phyloP scores from a whole-genome alignment of 2,888 invertebrate species.

The Dicycla oo region DNA sequence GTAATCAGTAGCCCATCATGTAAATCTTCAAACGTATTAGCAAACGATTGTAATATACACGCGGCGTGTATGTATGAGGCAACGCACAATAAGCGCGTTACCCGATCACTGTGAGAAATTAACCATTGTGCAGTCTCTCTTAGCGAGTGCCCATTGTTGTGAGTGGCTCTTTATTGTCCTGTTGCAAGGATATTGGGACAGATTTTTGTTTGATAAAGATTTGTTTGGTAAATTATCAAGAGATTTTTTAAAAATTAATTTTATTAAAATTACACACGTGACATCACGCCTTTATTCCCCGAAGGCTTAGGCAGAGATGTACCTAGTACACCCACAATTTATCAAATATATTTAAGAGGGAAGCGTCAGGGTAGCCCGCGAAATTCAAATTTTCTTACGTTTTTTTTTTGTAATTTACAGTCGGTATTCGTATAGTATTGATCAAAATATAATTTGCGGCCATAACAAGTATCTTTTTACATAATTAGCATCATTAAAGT shows the following conservation, averaged over 20 bases:
- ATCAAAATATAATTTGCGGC: too few relatives aligned
- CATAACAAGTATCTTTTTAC: too few relatives aligned
- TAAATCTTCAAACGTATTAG: constrained; percentile 30
- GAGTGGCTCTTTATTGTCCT: constrained; percentile 19
- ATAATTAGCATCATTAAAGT: too few relatives aligned
- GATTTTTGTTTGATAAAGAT: background rate
- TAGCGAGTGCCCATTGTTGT: constrained; percentile 41
- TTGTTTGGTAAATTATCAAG: background rate
- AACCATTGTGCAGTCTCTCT: constrained; percentile 46
- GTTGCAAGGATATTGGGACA: constrained; percentile 17
- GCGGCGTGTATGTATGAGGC: constrained; percentile 13
- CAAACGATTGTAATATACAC: constrained; percentile 29
- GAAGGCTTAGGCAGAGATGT: too few relatives aligned
- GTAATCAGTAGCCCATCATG: constrained; percentile 7
- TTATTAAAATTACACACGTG: too few relatives aligned
- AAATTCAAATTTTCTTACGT: too few relatives aligned
- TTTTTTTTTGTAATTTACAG: too few relatives aligned
- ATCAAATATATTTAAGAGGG: too few relatives aligned
- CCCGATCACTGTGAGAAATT: constrained; percentile 58
- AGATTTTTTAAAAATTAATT: background rate
- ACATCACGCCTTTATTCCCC: too few relatives aligned
- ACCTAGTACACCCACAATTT: too few relatives aligned
- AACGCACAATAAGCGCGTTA: constrained; percentile 27
- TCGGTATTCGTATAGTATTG: too few relatives aligned
- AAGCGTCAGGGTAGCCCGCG: too few relatives aligned